Percentiles rank a stretch among this genome's conserved stretches.
phyloP scores from a whole-genome alignment of 2,888 invertebrate species.

The Hololepta plana region DNA sequence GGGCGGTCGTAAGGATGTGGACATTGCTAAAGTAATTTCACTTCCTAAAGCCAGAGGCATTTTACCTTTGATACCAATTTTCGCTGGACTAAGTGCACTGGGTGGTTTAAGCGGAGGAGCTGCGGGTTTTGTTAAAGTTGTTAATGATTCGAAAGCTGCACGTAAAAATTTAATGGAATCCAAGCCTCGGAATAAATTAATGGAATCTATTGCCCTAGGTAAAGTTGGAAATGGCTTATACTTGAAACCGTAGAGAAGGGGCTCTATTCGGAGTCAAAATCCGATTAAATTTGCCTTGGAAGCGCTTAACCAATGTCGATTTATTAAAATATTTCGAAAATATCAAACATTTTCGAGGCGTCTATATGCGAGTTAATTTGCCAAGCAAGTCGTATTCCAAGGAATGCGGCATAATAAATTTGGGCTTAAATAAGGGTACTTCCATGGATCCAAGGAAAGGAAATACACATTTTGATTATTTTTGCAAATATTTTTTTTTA shows the following conservation, averaged over 20 bases:
- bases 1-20: too few relatives aligned
- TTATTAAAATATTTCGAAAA: constrained; percentile 10
- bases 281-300: constrained; percentile 10
- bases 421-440: constrained; percentile 13
- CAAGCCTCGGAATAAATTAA: constrained; percentile 15
- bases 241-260: constrained; percentile 12
- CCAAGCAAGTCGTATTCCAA: constrained; percentile 9
- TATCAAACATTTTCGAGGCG: constrained; percentile 13
- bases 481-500: too few relatives aligned
- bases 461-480: constrained; percentile 14
- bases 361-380: constrained; percentile 14
- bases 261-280: constrained; percentile 11
- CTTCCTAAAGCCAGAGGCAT: constrained; percentile 15
- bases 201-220: too few relatives aligned
- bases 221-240: constrained; percentile 14
- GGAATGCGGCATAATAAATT: constrained; percentile 17
- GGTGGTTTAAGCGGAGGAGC: constrained; percentile 17
- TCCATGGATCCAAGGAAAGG: constrained; percentile 16
- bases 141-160: constrained; percentile 15
- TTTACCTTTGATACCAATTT: constrained; percentile 14
- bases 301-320: constrained; percentile 13
- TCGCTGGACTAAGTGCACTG: constrained; percentile 15
- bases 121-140: constrained; percentile 15
- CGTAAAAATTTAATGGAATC: constrained; percentile 14
- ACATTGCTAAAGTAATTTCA: too few relatives aligned